Evolutionary conservation across 2,797 vertebrate genomes (phyloP).

Genomic region (Pangasius mekongensis): DNA sequence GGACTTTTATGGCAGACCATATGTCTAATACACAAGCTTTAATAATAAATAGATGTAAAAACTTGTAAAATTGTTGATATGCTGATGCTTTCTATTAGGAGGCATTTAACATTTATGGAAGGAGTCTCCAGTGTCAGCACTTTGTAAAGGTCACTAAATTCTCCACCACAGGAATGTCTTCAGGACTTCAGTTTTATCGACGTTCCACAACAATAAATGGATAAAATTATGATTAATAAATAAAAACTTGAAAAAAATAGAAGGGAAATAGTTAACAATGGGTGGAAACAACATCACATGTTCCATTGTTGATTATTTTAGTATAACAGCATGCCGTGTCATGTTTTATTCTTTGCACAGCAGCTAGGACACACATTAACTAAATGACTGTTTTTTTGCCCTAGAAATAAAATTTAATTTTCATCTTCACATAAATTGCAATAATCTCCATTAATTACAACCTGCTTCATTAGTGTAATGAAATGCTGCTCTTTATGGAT

Average conservation of each 20-base stretch:
- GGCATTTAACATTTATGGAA: too few species aligned
- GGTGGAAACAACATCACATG: background rate
- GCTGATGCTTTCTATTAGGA: background rate
- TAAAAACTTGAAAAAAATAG: background rate
- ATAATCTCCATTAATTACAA: slow-evolving; percentile 35
- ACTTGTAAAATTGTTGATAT: too few species aligned
- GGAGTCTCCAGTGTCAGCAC: too few species aligned
- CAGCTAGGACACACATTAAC: background rate
- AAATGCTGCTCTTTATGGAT: background rate
- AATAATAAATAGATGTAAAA: background rate
- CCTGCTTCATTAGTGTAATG: slow-evolving; percentile 23
- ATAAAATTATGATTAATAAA: background rate
- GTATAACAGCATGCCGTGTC: background rate
- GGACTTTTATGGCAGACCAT: too few species aligned
- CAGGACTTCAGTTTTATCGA: background rate
- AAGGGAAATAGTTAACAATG: background rate
- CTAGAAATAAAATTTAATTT: background rate
- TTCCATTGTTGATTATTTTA: background rate
- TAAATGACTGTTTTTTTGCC: background rate
- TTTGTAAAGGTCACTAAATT: too few species aligned
- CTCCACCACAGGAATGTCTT: too few species aligned
- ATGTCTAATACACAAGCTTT: too few species aligned
- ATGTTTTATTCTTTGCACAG: background rate
- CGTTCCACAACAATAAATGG: background rate
- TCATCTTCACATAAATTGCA: background rate